Percentiles rank a stretch among this genome's conserved stretches.
Evolutionary conservation across 2,797 vertebrate species (phyloP).

Genomic region (Lycodopsis pacificus): DNA sequence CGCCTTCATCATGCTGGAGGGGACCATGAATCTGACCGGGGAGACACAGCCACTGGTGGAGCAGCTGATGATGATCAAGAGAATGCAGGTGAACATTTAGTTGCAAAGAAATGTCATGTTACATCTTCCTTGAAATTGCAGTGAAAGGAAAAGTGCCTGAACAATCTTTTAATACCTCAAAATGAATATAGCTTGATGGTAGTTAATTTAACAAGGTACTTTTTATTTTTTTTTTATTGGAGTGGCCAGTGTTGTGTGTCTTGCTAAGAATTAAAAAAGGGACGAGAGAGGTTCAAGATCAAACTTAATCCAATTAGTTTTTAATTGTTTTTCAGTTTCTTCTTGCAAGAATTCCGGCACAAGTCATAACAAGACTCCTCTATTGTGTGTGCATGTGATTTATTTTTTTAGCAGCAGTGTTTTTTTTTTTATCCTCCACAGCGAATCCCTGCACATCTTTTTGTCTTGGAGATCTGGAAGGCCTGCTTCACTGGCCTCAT

Average conservation of each 20-base stretch:
- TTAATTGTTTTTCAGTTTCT: neutral
- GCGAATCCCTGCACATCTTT: conserved; percentile 91
- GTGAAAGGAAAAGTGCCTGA: neutral
- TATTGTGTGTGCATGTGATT: neutral
- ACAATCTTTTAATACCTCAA: neutral
- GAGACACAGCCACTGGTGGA: conserved; percentile 95
- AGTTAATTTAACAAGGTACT: neutral
- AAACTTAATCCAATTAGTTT: neutral
- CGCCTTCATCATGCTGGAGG: conserved; percentile 94
- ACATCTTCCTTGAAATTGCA: neutral
- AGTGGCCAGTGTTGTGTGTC: neutral
- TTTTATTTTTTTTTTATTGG: neutral
- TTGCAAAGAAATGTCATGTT: neutral
- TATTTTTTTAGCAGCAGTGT: neutral
- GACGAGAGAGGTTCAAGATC: neutral
- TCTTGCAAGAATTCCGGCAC: neutral
- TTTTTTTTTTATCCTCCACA: conserved; percentile 60
- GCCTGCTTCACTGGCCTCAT: conserved; percentile 98
- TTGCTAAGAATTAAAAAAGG: neutral
- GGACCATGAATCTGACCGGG: conserved; percentile 97
- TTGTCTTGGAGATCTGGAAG: conserved; percentile 98
- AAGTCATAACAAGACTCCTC: neutral
- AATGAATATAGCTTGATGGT: neutral
- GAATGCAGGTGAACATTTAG: conserved; percentile 91
- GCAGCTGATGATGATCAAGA: conserved; percentile 98